Evolutionary conservation across 1,140 invertebrate species (phyloP).

Genomic region (Radopholus similis): DNA sequence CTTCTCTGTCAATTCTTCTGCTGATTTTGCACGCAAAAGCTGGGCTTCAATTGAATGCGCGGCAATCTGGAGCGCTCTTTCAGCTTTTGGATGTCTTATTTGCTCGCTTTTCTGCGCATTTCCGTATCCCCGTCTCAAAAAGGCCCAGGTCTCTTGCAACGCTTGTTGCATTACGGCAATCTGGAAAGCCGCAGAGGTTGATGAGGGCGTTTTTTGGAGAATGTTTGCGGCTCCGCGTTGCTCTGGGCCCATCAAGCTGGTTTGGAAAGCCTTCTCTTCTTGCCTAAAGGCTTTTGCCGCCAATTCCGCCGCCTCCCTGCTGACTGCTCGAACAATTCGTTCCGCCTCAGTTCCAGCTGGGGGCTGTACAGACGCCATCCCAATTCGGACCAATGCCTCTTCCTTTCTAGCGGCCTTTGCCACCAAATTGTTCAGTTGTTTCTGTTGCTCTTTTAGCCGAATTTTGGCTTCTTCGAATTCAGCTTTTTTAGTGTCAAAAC

Average conservation of each 20-base stretch:
- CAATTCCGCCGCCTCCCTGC: not conserved
- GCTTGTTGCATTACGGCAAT: not conserved
- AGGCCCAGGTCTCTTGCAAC: not conserved
- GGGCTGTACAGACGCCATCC: not conserved
- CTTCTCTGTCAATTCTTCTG: not conserved
- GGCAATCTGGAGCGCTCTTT: not conserved
- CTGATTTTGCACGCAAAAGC: not conserved
- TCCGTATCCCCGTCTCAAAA: not conserved
- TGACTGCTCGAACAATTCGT: too few species aligned
- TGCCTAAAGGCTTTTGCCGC: not conserved
- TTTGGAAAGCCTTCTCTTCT: not conserved
- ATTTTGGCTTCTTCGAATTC: not conserved
- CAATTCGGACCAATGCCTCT: not conserved
- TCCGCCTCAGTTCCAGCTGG: too few species aligned
- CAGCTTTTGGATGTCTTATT: not conserved
- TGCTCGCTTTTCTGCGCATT: not conserved
- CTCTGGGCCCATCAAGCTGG: not conserved
- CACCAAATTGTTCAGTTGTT: too few species aligned
- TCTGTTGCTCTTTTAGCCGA: too few species aligned
- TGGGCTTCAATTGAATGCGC: too few species aligned
- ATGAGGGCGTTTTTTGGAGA: not conserved
- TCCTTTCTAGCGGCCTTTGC: too few species aligned
- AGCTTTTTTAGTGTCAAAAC: too few species aligned
- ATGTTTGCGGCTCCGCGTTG: not conserved
- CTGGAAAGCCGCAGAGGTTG: not conserved